phyloP scores from a whole-genome alignment of 2,113 vertebrate genomes.

The Lepus timidus region DNA sequence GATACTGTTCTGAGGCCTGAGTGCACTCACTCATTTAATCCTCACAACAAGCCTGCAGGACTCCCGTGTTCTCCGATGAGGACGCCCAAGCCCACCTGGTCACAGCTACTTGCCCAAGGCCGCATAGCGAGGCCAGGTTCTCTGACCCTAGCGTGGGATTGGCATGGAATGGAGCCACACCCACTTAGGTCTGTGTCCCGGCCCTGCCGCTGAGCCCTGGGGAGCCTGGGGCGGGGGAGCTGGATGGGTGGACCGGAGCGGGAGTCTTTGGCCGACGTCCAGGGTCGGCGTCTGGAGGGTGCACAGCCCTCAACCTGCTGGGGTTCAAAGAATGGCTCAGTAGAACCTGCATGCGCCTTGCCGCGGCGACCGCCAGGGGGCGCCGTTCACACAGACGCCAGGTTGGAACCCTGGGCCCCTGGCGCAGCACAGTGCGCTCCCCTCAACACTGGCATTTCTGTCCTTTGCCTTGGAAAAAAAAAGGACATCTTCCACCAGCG shows the following conservation, averaged over 20 bases:
- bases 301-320: neutral
- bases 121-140: neutral
- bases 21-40: neutral
- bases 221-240: neutral
- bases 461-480: neutral
- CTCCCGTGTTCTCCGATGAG: neutral
- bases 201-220: neutral
- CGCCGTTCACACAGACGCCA: neutral
- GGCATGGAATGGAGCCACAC: neutral
- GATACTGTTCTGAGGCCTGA: neutral
- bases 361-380: neutral
- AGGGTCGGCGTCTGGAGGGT: neutral
- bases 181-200: neutral
- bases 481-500: neutral
- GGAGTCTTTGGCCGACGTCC: neutral
- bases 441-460: neutral
- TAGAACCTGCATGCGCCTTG: neutral
- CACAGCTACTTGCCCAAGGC: neutral
- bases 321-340: neutral
- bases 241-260: too few relatives aligned
- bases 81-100: neutral
- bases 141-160: neutral
- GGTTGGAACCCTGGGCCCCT: fast-evolving
- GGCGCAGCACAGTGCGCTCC: neutral
- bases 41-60: neutral